phyloP scores from a whole-genome alignment of 2,797 vertebrate species.

The Halcyon chelicuti region DNA sequence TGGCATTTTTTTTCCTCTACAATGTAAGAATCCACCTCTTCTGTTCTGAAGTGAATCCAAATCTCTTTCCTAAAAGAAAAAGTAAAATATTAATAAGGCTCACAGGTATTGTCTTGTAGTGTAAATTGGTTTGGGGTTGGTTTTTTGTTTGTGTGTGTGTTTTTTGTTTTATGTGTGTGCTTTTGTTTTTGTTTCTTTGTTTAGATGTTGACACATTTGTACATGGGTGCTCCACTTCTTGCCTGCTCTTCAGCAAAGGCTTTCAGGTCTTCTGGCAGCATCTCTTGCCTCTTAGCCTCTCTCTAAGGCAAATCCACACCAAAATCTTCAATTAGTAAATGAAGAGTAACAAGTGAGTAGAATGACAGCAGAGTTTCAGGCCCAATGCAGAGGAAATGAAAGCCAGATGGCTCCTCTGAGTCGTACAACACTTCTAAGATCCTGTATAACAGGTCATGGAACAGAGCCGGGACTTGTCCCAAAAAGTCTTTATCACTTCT shows the following conservation, averaged over 20 bases:
- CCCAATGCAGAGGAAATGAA: neutral
- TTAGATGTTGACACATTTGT: neutral
- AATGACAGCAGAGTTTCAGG: neutral
- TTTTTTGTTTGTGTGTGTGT: neutral
- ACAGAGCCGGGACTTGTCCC: neutral
- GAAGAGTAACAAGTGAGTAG: neutral
- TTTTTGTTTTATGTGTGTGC: no score
- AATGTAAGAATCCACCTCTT: neutral
- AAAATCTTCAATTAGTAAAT: neutral
- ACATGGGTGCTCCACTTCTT: neutral
- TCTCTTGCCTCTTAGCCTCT: neutral
- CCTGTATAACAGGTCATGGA: neutral
- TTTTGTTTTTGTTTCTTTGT: neutral
- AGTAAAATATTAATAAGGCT: neutral
- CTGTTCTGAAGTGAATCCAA: neutral
- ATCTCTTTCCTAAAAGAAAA: neutral
- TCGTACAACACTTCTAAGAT: neutral
- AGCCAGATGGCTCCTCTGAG: neutral
- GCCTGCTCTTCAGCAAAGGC: neutral
- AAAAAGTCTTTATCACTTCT: neutral
- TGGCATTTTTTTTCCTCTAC: rapidly evolving
- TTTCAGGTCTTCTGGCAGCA: neutral
- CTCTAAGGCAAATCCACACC: neutral
- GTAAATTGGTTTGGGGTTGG: neutral
- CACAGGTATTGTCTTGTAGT: neutral